Evolutionary conservation across 2,888 invertebrate species (phyloP).

Genomic region (Mesochorus sp.): DNA sequence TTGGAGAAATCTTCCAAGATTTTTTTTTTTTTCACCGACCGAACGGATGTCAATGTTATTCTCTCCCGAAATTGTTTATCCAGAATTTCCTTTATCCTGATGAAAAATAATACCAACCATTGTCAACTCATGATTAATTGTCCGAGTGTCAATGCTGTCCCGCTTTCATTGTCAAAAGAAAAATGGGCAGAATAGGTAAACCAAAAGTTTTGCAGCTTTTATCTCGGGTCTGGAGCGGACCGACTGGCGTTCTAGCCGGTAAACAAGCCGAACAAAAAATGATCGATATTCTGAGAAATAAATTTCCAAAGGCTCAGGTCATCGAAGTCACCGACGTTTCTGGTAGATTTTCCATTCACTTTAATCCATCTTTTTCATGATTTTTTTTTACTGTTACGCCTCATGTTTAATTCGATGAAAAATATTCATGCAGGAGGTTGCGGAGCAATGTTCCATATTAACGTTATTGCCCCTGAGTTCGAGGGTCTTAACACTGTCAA

Average conservation of each 20-base stretch:
- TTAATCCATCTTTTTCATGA: background rate
- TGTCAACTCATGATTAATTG: background rate
- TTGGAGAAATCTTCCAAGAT: background rate
- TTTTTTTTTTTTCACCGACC: too few relatives aligned
- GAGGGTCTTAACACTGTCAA: slow-evolving; percentile 87
- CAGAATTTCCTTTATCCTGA: background rate
- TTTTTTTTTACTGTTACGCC: too few relatives aligned
- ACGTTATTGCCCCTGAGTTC: slow-evolving; percentile 88
- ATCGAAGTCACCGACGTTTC: slow-evolving; percentile 89
- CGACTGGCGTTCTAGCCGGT: slow-evolving; percentile 72
- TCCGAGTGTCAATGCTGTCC: slow-evolving; percentile 15
- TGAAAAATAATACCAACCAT: slow-evolving; percentile 28
- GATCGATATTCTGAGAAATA: slow-evolving; percentile 79
- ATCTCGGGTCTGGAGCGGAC: slow-evolving; percentile 80
- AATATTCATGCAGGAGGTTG: slow-evolving; percentile 86
- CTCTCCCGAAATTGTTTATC: slow-evolving; percentile 7
- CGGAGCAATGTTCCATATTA: slow-evolving; percentile 91
- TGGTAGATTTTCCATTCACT: too few relatives aligned
- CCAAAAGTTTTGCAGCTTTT: slow-evolving; percentile 79
- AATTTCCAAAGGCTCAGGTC: slow-evolving; percentile 85
- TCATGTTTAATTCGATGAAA: background rate
- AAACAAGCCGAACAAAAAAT: slow-evolving; percentile 81
- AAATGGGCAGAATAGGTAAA: slow-evolving; percentile 75
- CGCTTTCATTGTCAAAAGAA: slow-evolving; percentile 7
- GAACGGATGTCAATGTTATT: slow-evolving; percentile 21